Conservation (phyloP, 2,113 vertebrate genomes). For the Tachysurus fulvidraco region DNA sequence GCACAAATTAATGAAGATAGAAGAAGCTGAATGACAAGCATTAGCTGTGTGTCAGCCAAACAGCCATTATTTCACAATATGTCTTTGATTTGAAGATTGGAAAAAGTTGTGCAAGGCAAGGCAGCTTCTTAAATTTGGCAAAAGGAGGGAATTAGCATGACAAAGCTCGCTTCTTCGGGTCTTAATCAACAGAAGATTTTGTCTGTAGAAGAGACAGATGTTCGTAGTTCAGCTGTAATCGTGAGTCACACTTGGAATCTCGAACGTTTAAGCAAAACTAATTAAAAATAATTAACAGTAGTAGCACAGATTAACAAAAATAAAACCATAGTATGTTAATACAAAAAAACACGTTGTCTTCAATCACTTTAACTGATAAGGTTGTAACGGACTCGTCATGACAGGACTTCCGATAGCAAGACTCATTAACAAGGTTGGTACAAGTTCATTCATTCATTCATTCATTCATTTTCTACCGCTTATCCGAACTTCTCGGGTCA, state of each 20-base stretch:
- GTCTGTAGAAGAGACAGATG: slow-evolving; percentile 45
- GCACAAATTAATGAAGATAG: slow-evolving; percentile 75
- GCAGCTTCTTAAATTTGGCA: slow-evolving; percentile 44
- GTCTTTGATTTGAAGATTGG: slow-evolving; percentile 78
- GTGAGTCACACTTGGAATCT: neutral
- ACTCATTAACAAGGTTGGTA: neutral
- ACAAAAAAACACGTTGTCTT: too few species aligned
- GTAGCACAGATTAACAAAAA: neutral
- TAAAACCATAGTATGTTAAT: too few species aligned
- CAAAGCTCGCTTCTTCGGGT: slow-evolving; percentile 36
- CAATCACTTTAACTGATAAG: neutral
- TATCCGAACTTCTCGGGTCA: too few species aligned
- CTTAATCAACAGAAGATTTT: slow-evolving; percentile 48
- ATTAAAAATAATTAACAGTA: neutral
- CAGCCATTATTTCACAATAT: slow-evolving; percentile 80
- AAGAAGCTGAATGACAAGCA: slow-evolving; percentile 63
- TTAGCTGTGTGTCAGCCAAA: slow-evolving; percentile 75
- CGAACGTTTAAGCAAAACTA: neutral
- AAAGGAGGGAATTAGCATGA: slow-evolving; percentile 51
- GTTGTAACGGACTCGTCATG: neutral
- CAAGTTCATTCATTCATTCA: too few species aligned
- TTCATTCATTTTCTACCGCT: too few species aligned
- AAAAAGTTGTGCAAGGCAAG: slow-evolving; percentile 66
- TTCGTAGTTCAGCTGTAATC: slow-evolving; percentile 10
- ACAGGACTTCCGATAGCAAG: neutral